Percentiles rank a stretch among this genome's conserved stretches.
These are phyloP conservation scores for Daboia siamensis DNA, from an alignment of 2,113 vertebrate species.

Conservation along the genomic window DNA sequence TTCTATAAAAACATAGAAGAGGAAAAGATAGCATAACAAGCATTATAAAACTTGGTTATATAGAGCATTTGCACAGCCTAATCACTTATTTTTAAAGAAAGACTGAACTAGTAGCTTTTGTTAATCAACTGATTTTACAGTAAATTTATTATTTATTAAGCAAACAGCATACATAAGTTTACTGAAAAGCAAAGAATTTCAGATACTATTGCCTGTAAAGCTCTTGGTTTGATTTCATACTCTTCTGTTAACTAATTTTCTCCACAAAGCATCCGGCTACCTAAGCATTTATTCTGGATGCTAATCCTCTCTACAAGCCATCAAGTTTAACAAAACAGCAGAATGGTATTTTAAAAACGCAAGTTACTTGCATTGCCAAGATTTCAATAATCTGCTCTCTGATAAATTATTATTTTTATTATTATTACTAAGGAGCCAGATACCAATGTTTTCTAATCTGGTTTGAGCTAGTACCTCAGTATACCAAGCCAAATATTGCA, in stretches of 20 bases:
- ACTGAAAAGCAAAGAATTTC: not conserved
- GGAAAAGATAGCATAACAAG: not conserved
- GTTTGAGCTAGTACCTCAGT: not conserved
- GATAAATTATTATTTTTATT: not conserved
- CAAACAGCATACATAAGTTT: not conserved
- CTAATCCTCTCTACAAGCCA: not conserved
- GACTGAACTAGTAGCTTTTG: not conserved
- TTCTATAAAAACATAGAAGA: slow-evolving; percentile 57
- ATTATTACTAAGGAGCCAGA: not conserved
- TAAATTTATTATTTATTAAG: not conserved
- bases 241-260: not conserved
- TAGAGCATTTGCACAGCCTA: not conserved
- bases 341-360: not conserved
- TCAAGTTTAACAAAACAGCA: not conserved
- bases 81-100: not conserved
- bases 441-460: not conserved
- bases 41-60: not conserved
- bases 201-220: not conserved
- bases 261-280: not conserved
- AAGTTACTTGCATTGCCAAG: not conserved
- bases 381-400: not conserved
- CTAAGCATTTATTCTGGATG: not conserved
- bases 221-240: not conserved
- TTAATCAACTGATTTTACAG: not conserved
- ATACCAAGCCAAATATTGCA: not conserved